A percentile compares a stretch with the other conserved stretches of the same genome.
phyloP scores from a whole-genome alignment of 2,797 vertebrate genomes.

The Staurois parvus region DNA sequence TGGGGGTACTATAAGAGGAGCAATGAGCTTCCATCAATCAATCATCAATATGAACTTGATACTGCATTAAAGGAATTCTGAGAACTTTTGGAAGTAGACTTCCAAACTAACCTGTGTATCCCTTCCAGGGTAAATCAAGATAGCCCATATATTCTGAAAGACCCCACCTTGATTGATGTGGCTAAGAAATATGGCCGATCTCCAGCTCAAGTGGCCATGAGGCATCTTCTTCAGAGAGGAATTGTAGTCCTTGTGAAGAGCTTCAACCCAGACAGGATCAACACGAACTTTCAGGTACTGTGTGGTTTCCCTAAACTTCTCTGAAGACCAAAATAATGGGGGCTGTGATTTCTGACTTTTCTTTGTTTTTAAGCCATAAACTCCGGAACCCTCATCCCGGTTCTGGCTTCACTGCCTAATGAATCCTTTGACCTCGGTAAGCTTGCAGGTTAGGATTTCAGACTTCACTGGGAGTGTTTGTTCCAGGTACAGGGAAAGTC shows the following conservation, averaged over 20 bases:
- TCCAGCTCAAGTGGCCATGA: slow-evolving; percentile 30
- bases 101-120: not conserved
- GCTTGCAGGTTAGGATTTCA: no score
- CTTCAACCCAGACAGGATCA: slow-evolving; percentile 33
- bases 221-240: slow-evolving; percentile 25
- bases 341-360: no score
- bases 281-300: slow-evolving; percentile 45
- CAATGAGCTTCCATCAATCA: no score
- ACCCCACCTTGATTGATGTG: slow-evolving; percentile 8
- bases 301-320: not conserved
- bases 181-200: slow-evolving; percentile 12
- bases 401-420: no score
- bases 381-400: no score
- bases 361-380: no score
- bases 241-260: slow-evolving; percentile 40
- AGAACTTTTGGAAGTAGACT: not conserved
- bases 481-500: no score
- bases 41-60: no score
- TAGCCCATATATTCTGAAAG: slow-evolving; percentile 24
- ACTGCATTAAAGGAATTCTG: no score
- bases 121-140: slow-evolving; percentile 17
- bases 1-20: no score
- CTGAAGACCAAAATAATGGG: not conserved
- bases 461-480: no score
- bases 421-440: no score